A percentile compares a stretch with the other conserved stretches of the same genome.
Evolutionary conservation across 1,140 invertebrate species (phyloP).

Genomic region (Leptoteleia sp.): DNA sequence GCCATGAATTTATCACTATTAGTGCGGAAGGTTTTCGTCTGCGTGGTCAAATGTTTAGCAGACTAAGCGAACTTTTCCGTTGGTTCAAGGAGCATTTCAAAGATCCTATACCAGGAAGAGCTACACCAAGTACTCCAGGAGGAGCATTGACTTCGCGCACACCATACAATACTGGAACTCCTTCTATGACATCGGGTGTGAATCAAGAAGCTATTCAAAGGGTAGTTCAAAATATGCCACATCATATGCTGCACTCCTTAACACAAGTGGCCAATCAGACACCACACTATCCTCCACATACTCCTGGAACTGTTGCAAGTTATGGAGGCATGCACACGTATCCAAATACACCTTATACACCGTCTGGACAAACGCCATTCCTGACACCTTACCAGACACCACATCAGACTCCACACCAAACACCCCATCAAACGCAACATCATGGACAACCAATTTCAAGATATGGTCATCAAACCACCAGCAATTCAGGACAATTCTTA

Average conservation of each 20-base stretch:
- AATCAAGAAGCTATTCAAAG: conserved; percentile 87
- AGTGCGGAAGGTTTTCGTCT: conserved; percentile 96
- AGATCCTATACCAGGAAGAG: conserved; percentile 89
- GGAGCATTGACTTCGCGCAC: conserved; percentile 84
- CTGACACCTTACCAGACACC: conserved; percentile 93
- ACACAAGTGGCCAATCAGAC: conserved; percentile 86
- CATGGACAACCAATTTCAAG: conserved; percentile 83
- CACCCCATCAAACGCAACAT: too few species aligned
- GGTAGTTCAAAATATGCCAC: conserved; percentile 87
- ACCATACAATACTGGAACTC: conserved; percentile 82
- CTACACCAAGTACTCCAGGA: conserved; percentile 87
- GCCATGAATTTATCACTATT: conserved; percentile 96
- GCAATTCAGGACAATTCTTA: conserved; percentile 81
- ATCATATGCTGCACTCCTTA: conserved; percentile 87
- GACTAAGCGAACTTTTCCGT: conserved; percentile 90
- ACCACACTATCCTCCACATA: conserved; percentile 84
- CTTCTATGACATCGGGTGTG: conserved; percentile 78
- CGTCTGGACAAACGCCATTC: conserved; percentile 93
- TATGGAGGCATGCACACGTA: conserved; percentile 76
- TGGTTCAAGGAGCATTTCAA: conserved; percentile 99
- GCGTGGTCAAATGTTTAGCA: conserved; percentile 92
- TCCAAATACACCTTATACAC: conserved; percentile 88
- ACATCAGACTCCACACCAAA: conserved; percentile 82
- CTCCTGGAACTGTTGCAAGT: conserved; percentile 81
- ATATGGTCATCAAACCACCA: conserved; percentile 80